Evolutionary conservation across 2,797 vertebrate species (phyloP), one percentile per base, ranked within the genome.

Genomic region (Atherinosoma microstoma): DNA sequence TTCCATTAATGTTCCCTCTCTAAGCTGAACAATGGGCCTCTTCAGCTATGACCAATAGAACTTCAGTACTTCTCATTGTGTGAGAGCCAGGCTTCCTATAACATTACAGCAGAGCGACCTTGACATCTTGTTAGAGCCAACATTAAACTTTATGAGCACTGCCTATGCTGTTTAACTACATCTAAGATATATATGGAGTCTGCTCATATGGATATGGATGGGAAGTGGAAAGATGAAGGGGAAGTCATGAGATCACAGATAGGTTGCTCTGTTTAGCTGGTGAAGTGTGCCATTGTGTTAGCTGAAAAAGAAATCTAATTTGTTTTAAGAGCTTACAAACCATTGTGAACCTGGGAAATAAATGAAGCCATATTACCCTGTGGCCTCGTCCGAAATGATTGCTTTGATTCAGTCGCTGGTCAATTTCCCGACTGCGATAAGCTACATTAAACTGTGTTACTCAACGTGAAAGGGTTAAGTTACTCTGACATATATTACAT

Each of bases 51-150:
- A 87, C 85, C 91, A 90, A 87, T 80, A 87, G 79, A 90, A 87
- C 87, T 88, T 85, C 87, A 91, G 90, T 84, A 84, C 89, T 84
- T 82, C 62, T 65, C 71, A 80, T 85, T 89, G 88, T 82, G 79
- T 84, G 75, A 85, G 67, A 77, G 82, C 73, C 59, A 1, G 75
- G 69, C 73, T 83, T 87, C 84, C 86, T 85, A 82, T 86, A 89
- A 86, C 84, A 85, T 87, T 83, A 88, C 69, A 76, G 79, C 83
- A 54, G 75, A 51, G 15, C 84, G 92, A 93, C 92, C 92, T 93
- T 93, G 92, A 92, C 90, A 91, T 93, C 90, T 89, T 89, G 84
- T 92, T 91, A 91, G 85, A 87, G 87, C 79, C 64, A 73, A 86
- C 83, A 86, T 92, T 91, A 92, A 92, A 92, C 90, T 89, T 93